Evolutionary conservation across 1,140 invertebrate genomes (phyloP), one percentile per base, ranked within the genome.

Genomic region (Aricia agestis): DNA sequence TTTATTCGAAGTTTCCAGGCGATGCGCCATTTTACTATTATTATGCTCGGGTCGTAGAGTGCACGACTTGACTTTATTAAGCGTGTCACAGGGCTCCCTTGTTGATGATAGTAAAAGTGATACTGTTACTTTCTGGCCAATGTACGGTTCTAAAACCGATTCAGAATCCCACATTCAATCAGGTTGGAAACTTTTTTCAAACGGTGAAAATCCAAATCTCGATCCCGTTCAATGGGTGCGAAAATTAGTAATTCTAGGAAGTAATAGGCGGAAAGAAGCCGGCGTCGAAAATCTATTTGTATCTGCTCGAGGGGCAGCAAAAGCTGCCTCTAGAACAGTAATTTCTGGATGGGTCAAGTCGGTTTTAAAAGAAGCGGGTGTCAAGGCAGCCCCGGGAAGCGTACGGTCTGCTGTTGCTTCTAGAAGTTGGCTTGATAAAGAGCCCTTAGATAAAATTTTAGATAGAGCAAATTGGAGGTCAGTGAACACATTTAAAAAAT

Each of bases 341-440:
- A 36, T 36, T 36, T 36, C 36, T 36, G 36, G 36, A 36, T 36
- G 36, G 36, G 9, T 36, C 1, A 36, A 36, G 6, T 1, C 1
- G 36, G 6, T 36, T 36, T 9, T 36, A 36, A 36, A 36, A 36
- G 36, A 36, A 36, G 36, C 36, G 1, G 36, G 36, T 9, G 36
- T 36, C 36, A 5, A 36, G 36, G 78, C 73, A 18, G 59, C 78
- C 9, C 80, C 82, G 15, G 85, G 83, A 11, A 77, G 73, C 18
- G 73, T 80, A 10, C 52, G 82, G 6, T 80, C 81, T n/a, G 82
- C 83, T 9, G 83, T 86, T 15, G 77, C 83, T 2, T 86, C 86
- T 32, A 71, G 71, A 32, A 79, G 74, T 66, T 84, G 73, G 66
- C 6, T 78, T 66, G 73, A 78, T 32, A 81, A 79, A 69, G 59